Conservation (phyloP, 2,888 invertebrate species). For the Eueremaeus valkanovi region DNA sequence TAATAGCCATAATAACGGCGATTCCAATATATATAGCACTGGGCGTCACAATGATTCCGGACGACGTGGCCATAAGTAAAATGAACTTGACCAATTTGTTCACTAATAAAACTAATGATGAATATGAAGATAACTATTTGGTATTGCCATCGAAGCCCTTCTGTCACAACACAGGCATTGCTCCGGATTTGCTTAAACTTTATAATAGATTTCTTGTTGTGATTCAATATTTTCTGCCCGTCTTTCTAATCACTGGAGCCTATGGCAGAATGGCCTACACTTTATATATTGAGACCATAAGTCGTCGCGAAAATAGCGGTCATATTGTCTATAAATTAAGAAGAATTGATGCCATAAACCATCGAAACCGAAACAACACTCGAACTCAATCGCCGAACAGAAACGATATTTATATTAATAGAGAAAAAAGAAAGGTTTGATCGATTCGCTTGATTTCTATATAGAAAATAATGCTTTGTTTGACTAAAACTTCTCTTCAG, state of each 20-base stretch:
- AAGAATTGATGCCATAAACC: slow-evolving; percentile 24
- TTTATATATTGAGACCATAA: slow-evolving; percentile 52
- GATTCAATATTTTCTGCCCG: slow-evolving; percentile 68
- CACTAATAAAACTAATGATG: neutral
- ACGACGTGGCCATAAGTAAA: slow-evolving; percentile 41
- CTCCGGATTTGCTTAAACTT: slow-evolving; percentile 47
- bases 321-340: slow-evolving; percentile 11
- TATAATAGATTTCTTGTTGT: slow-evolving; percentile 52
- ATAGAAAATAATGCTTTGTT: neutral
- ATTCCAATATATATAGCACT: slow-evolving; percentile 65
- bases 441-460: too few species aligned
- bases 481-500: neutral
- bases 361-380: slow-evolving; percentile 1
- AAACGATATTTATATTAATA: slow-evolving; percentile 10
- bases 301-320: too few species aligned
- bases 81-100: slow-evolving; percentile 32
- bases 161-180: slow-evolving; percentile 51
- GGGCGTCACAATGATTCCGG: slow-evolving; percentile 58
- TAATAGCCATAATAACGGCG: slow-evolving; percentile 59
- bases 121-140: neutral
- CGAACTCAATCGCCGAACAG: slow-evolving; percentile 9
- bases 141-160: slow-evolving; percentile 49
- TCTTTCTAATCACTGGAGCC: slow-evolving; percentile 74
- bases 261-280: slow-evolving; percentile 74
- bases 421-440: slow-evolving; percentile 28